phyloP scores from a whole-genome alignment of 2,113 vertebrate species.

The Nannobrachium achirus region DNA sequence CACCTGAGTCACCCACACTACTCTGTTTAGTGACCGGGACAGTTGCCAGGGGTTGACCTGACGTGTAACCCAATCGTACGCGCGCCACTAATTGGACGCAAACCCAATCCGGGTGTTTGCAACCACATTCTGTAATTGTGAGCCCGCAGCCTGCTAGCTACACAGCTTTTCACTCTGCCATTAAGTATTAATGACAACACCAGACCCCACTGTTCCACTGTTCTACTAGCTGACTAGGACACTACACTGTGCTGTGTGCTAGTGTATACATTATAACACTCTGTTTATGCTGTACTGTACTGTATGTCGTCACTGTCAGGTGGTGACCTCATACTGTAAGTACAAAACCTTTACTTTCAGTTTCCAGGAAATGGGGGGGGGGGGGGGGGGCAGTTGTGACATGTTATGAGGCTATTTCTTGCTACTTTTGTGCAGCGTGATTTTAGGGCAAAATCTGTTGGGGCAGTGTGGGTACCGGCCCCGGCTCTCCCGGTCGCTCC shows the following conservation, averaged over 20 bases:
- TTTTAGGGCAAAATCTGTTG: too few species aligned
- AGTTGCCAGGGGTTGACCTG: constrained; percentile 60
- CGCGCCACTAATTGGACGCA: constrained; percentile 62
- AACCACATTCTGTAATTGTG: constrained; percentile 70
- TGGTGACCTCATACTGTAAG: too few species aligned
- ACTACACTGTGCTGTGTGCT: constrained; percentile 19
- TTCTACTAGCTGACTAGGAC: constrained; percentile 34
- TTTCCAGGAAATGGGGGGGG: too few species aligned
- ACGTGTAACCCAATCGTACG: constrained; percentile 67
- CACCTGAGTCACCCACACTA: constrained; percentile 12
- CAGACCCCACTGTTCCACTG: constrained; percentile 58
- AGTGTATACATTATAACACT: too few species aligned
- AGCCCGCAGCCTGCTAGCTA: constrained; percentile 49
- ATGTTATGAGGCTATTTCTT: too few species aligned
- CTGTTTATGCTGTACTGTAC: neutral
- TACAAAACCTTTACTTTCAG: too few species aligned
- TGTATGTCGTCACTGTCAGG: neutral
- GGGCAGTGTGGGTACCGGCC: too few species aligned
- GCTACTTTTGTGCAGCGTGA: too few species aligned
- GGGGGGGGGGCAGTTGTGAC: too few species aligned
- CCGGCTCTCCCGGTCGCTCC: too few species aligned
- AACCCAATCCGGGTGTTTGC: constrained; percentile 60
- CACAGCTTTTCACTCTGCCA: constrained; percentile 55
- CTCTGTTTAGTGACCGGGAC: constrained; percentile 41
- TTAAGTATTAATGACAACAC: constrained; percentile 75